These are phyloP conservation scores for Falco punctatus DNA, from an alignment of 2,113 vertebrate species.

Conservation along the genomic window DNA sequence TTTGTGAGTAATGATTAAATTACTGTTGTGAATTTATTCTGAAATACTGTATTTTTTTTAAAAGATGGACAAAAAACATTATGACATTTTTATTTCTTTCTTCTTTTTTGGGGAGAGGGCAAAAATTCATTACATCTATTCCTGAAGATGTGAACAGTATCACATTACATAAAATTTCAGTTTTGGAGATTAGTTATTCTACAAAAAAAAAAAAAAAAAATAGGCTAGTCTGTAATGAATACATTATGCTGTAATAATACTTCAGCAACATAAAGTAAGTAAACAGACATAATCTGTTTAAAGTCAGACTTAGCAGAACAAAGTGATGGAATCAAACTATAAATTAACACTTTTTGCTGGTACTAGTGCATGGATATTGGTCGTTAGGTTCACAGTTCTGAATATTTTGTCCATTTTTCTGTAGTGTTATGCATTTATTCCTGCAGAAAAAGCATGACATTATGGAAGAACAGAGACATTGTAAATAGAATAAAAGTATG, in stretches of 20 bases:
- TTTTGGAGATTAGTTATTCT: not conserved
- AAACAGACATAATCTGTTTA: not conserved
- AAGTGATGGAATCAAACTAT: not conserved
- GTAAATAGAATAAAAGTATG: not conserved
- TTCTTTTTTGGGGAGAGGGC: fast-evolving
- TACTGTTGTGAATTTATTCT: not conserved
- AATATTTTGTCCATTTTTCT: not conserved
- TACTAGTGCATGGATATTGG: not conserved
- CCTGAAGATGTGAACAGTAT: not conserved
- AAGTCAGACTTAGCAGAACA: not conserved
- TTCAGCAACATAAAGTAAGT: not conserved
- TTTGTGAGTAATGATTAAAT: not conserved
- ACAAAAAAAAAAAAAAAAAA: not conserved
- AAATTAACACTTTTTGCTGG: not conserved
- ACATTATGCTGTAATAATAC: not conserved
- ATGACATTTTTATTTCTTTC: not conserved
- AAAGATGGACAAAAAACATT: not conserved
- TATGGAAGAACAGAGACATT: not conserved
- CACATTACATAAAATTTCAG: not conserved
- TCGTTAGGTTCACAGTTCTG: not conserved
- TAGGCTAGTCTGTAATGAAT: not conserved
- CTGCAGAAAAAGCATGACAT: not conserved
- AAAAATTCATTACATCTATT: not conserved
- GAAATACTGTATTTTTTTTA: not conserved
- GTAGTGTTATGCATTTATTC: not conserved